A percentile compares a stretch with the other conserved stretches of the same genome.
Evolutionary conservation across 2,113 vertebrate genomes (phyloP).

Genomic region (Notothenia rossii): DNA sequence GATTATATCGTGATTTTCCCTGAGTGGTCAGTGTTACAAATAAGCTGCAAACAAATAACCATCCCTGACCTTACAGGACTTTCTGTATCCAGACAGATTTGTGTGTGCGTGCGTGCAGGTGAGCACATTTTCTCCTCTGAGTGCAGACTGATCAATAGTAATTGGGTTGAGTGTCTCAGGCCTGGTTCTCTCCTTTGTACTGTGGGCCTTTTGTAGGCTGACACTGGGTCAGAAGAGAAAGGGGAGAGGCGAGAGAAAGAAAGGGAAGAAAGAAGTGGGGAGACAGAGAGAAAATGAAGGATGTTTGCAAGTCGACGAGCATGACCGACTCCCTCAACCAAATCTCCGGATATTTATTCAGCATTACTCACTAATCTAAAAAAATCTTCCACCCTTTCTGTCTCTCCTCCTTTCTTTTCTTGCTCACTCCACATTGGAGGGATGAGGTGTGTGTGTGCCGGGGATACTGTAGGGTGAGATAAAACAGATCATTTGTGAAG

Average conservation of each 20-base stretch:
- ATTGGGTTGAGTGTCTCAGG: slow-evolving; percentile 80
- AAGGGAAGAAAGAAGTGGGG: slow-evolving; percentile 48
- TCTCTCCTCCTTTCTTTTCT: slow-evolving; percentile 50
- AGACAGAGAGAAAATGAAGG: slow-evolving; percentile 75
- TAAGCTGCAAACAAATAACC: slow-evolving; percentile 11
- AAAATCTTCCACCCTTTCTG: slow-evolving; percentile 62
- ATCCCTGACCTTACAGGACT: slow-evolving; percentile 45
- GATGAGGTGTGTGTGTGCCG: slow-evolving; percentile 9
- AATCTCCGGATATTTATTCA: slow-evolving; percentile 85
- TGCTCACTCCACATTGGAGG: slow-evolving; percentile 30
- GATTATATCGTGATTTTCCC: neutral
- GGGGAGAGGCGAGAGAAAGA: slow-evolving; percentile 41
- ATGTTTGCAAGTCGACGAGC: slow-evolving; percentile 83
- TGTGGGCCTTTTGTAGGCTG: slow-evolving; percentile 71
- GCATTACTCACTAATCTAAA: slow-evolving; percentile 79
- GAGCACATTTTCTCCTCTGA: slow-evolving; percentile 57
- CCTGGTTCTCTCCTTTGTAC: slow-evolving; percentile 76
- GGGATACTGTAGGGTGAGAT: slow-evolving; percentile 34
- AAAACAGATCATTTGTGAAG: slow-evolving; percentile 23
- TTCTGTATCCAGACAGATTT: slow-evolving; percentile 28
- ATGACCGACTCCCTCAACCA: slow-evolving; percentile 80
- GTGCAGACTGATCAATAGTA: slow-evolving; percentile 81
- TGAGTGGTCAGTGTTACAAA: slow-evolving; percentile 17
- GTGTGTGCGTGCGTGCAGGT: slow-evolving; percentile 48
- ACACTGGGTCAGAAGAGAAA: slow-evolving; percentile 59